Evolutionary conservation across 2,113 vertebrate species (phyloP).

Genomic region (Marmota flaviventris): DNA sequence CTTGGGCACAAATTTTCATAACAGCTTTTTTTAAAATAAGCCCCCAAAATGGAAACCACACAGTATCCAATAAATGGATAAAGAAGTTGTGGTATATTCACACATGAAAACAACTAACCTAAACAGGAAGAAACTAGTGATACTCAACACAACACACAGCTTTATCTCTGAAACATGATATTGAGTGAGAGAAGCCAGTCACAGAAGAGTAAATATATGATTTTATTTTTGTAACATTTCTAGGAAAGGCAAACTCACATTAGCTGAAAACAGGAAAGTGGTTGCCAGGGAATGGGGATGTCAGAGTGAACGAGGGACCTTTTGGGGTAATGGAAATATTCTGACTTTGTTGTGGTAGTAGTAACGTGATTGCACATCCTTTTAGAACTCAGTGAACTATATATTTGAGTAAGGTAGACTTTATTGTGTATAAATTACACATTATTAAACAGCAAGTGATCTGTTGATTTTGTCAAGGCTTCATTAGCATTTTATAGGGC

Average conservation of each 20-base stretch:
- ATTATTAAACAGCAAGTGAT: neutral
- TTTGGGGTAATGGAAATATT: neutral
- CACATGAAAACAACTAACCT: neutral
- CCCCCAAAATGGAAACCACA: neutral
- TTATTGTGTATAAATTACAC: neutral
- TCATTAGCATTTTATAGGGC: neutral
- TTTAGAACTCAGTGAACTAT: slow-evolving; percentile 13
- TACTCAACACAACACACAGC: neutral
- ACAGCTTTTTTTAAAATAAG: neutral
- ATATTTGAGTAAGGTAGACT: neutral
- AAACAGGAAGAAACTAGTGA: neutral
- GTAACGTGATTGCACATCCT: neutral
- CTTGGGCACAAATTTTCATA: neutral
- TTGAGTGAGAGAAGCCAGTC: neutral
- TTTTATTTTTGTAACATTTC: slow-evolving; percentile 46
- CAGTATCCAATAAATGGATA: neutral
- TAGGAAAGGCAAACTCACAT: neutral
- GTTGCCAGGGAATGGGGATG: neutral
- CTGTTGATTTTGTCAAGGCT: neutral
- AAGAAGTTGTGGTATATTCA: neutral
- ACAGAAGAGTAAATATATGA: neutral
- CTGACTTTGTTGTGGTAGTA: neutral
- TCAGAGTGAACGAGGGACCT: neutral
- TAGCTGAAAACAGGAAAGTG: neutral
- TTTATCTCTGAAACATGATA: neutral